Conservation (phyloP, 2,888 invertebrate genomes). For the Idaea straminata region DNA sequence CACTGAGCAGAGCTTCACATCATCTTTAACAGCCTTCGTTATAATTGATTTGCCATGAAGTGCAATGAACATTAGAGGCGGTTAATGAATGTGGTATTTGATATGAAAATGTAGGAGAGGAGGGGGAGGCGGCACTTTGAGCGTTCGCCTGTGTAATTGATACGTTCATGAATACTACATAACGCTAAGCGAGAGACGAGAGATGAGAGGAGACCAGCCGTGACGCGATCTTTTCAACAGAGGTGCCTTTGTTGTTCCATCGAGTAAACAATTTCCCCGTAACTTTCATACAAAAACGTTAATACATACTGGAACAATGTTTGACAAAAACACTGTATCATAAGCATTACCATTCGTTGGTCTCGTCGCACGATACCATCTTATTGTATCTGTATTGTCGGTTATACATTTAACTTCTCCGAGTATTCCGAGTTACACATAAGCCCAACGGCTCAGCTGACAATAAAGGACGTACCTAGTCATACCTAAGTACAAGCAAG, state of each 20-base stretch:
- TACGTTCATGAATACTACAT: conserved; percentile 58
- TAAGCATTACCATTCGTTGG: background rate
- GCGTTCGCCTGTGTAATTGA: conserved; percentile 61
- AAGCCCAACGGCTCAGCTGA: too few species aligned
- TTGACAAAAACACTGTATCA: background rate
- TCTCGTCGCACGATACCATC: background rate
- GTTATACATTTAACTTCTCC: background rate
- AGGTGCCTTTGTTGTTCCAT: background rate
- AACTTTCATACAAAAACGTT: background rate
- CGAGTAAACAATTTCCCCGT: background rate
- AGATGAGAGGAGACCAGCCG: conserved; percentile 23
- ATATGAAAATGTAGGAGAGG: conserved; percentile 19
- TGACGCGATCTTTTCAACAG: conserved; percentile 2
- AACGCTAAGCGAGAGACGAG: conserved; percentile 52
- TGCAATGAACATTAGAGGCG: background rate
- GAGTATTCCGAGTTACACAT: too few species aligned
- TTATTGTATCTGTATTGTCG: background rate
- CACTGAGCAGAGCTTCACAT: too few species aligned
- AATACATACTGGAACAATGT: background rate
- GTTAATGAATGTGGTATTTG: background rate
- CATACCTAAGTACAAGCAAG: background rate
- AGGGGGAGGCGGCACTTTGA: conserved; percentile 35
- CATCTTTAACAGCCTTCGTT: too few species aligned
- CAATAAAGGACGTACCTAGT: background rate
- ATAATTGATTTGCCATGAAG: background rate